phyloP scores from a whole-genome alignment of 2,888 invertebrate genomes.

The Nomada flava region DNA sequence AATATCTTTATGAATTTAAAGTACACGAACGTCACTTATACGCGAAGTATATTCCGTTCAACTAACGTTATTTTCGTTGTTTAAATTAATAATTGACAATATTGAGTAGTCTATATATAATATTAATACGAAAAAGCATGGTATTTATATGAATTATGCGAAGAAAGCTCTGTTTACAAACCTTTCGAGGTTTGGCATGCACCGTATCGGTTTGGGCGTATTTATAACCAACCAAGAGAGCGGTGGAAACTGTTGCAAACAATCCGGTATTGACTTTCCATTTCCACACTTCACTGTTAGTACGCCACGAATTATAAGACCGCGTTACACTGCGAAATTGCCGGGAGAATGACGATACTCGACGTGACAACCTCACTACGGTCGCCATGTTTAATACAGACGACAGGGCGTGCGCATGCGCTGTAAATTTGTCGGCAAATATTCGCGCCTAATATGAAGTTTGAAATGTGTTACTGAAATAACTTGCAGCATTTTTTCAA shows the following conservation, averaged over 20 bases:
- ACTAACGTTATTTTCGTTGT: background rate
- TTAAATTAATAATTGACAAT: background rate
- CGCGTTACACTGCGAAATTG: conserved; percentile 75
- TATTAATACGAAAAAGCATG: too few relatives aligned
- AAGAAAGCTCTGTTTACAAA: conserved; percentile 71
- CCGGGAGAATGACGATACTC: conserved; percentile 70
- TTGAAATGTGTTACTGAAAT: background rate
- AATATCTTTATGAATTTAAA: background rate
- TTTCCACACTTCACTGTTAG: conserved; percentile 64
- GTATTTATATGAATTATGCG: background rate
- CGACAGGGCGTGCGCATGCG: conserved; percentile 84
- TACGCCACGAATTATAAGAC: conserved; percentile 72
- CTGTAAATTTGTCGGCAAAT: conserved; percentile 43
- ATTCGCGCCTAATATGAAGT: conserved; percentile 4
- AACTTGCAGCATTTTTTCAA: background rate
- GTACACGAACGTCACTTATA: background rate
- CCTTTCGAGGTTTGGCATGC: conserved; percentile 85
- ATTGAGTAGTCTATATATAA: background rate
- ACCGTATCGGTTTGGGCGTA: conserved; percentile 83
- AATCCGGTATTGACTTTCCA: conserved; percentile 74
- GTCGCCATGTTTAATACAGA: conserved; percentile 80
- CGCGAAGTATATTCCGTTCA: background rate
- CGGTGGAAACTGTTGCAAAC: conserved; percentile 84
- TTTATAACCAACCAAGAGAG: conserved; percentile 84
- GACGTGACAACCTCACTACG: conserved; percentile 71